phyloP scores from a whole-genome alignment of 2,113 vertebrate genomes.

The Halichoerus grypus region DNA sequence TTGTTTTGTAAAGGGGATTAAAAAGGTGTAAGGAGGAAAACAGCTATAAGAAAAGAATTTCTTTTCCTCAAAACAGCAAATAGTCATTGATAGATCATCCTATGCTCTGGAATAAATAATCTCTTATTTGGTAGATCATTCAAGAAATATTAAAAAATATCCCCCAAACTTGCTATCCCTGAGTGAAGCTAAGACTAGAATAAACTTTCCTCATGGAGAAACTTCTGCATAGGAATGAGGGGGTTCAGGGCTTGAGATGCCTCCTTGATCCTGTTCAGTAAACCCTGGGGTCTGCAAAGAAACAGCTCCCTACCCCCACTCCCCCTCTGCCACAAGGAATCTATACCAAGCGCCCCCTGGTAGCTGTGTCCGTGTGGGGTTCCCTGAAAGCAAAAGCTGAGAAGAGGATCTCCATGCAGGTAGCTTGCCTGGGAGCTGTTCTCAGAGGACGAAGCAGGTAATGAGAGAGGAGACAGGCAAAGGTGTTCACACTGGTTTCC shows the following conservation, averaged over 20 bases:
- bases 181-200: background rate
- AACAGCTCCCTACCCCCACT: background rate
- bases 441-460: background rate
- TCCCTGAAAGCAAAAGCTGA: background rate
- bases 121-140: background rate
- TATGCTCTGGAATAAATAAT: background rate
- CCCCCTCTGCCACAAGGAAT: background rate
- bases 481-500: background rate
- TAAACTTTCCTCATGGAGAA: background rate
- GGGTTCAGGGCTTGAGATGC: background rate
- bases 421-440: background rate
- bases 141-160: background rate
- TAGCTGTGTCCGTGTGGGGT: background rate
- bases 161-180: background rate
- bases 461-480: background rate
- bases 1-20: slow-evolving; percentile 16
- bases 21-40: background rate
- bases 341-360: background rate
- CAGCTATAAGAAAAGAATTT: background rate
- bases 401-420: background rate
- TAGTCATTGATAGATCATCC: background rate
- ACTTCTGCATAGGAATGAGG: background rate
- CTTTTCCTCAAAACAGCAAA: background rate
- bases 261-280: background rate
- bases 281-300: background rate